phyloP scores from a whole-genome alignment of 30 jellyfish, hydroid and myxozoan genomes.

The Mastigias papua region DNA sequence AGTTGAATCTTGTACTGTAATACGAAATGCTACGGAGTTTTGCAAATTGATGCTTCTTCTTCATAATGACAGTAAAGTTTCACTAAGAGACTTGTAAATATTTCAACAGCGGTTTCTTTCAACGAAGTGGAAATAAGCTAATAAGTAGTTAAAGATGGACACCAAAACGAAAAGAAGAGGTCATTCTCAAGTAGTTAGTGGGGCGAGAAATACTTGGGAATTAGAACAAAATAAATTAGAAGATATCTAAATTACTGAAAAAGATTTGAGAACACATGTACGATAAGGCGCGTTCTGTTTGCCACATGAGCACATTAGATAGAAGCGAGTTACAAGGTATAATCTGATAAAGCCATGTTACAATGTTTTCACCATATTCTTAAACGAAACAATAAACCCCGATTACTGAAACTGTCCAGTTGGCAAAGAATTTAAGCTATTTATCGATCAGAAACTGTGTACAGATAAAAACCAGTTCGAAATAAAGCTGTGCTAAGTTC shows the following conservation, averaged over 20 bases:
- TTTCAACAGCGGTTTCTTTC: neutral
- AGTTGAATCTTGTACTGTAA: no score
- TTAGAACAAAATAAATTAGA: neutral
- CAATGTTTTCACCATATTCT: conserved; percentile 22
- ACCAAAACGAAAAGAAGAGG: neutral
- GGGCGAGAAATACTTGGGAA: neutral
- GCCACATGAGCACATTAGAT: conserved; percentile 10
- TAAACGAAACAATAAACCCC: conserved; percentile 10
- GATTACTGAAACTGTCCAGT: conserved; percentile 22
- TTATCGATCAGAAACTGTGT: conserved; percentile 25
- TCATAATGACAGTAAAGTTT: no score
- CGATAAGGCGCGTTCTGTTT: neutral
- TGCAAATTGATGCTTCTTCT: no score
- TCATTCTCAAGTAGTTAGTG: neutral
- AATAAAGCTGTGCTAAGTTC: conserved; percentile 14
- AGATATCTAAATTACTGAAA: neutral
- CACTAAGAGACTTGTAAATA: neutral
- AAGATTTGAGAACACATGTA: conserved; percentile 20
- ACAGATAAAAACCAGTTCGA: conserved; percentile 41
- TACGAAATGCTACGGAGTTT: no score
- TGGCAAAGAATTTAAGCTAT: conserved; percentile 50
- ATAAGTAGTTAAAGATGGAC: neutral
- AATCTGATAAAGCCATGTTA: conserved; percentile 23
- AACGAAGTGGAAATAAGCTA: neutral
- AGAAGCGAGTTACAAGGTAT: neutral